Percentiles rank a stretch among this genome's conserved stretches.
Evolutionary conservation across 2,113 vertebrate genomes (phyloP).

Genomic region (Tautogolabrus adspersus): DNA sequence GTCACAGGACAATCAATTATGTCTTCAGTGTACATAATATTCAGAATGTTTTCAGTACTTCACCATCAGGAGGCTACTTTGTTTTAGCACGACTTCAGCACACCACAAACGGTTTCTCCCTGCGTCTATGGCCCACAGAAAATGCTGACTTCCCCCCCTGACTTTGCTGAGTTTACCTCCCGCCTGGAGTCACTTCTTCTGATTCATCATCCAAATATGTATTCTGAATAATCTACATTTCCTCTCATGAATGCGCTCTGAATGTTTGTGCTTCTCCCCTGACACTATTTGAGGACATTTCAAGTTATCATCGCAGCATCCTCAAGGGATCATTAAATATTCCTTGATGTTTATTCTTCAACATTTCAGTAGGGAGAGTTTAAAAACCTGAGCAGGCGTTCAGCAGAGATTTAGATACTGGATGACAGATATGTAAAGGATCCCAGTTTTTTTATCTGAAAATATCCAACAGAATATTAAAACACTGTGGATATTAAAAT

Average conservation of each 20-base stretch:
- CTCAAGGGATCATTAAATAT: constrained; percentile 1
- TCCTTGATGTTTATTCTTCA: constrained; percentile 22
- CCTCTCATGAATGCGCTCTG: neutral
- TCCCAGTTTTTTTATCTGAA: constrained; percentile 3
- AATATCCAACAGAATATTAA: constrained; percentile 43
- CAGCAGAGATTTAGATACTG: constrained; percentile 2
- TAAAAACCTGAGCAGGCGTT: constrained; percentile 17
- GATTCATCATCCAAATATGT: neutral
- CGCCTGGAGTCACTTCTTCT: neutral
- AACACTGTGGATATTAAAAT: constrained; percentile 34
- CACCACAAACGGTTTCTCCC: too few species aligned
- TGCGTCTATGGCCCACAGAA: neutral
- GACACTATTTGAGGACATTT: neutral
- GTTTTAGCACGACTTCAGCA: too few species aligned
- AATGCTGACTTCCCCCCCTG: neutral
- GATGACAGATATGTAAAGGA: neutral
- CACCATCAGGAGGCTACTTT: too few species aligned
- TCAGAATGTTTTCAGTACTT: too few species aligned
- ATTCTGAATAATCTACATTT: constrained; percentile 11
- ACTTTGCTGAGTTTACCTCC: neutral
- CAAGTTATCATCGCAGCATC: neutral
- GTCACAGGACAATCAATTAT: too few species aligned
- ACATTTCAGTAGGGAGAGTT: neutral
- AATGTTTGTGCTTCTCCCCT: neutral
- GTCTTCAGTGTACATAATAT: too few species aligned